These are phyloP conservation scores for Clistopyga incitator DNA, from an alignment of 2,888 invertebrate species.

Conservation along the genomic window DNA sequence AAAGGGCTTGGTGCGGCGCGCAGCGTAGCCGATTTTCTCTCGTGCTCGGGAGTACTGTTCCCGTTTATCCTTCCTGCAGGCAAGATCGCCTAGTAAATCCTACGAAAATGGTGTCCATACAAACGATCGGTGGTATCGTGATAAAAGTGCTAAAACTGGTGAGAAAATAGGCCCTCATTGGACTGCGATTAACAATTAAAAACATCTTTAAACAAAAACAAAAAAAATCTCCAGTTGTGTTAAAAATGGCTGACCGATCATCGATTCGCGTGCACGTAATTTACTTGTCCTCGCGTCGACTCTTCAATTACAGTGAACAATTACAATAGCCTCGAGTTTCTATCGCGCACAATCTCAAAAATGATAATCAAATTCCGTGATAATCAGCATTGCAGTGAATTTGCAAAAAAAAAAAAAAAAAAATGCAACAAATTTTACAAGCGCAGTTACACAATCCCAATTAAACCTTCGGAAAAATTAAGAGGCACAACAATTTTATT, in stretches of 20 bases:
- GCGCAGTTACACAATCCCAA: background rate
- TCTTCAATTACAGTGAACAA: constrained; percentile 7
- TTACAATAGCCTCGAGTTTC: background rate
- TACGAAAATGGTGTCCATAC: constrained; percentile 91
- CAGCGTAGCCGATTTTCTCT: constrained; percentile 61
- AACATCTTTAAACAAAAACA: background rate
- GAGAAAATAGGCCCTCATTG: constrained; percentile 83
- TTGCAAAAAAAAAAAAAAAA: background rate
- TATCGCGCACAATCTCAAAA: background rate
- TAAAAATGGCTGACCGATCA: constrained; percentile 7
- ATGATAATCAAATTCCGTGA: background rate
- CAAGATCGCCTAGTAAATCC: constrained; percentile 29
- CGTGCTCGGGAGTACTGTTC: constrained; percentile 48
- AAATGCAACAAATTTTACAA: background rate
- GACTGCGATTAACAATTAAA: background rate
- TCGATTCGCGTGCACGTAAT: constrained; percentile 25
- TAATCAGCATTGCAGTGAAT: background rate
- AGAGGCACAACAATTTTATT: no score
- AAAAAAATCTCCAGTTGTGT: background rate
- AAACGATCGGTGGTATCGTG: constrained; percentile 92
- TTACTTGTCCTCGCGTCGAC: constrained; percentile 35
- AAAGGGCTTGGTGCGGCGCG: constrained; percentile 79
- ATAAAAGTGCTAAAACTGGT: constrained; percentile 94
- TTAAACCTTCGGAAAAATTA: background rate
- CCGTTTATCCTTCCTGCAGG: constrained; percentile 58